Percentiles rank a stretch among this genome's conserved stretches.
Evolutionary conservation across 2,888 invertebrate species (phyloP).

Genomic region (Bombyx huttoni): DNA sequence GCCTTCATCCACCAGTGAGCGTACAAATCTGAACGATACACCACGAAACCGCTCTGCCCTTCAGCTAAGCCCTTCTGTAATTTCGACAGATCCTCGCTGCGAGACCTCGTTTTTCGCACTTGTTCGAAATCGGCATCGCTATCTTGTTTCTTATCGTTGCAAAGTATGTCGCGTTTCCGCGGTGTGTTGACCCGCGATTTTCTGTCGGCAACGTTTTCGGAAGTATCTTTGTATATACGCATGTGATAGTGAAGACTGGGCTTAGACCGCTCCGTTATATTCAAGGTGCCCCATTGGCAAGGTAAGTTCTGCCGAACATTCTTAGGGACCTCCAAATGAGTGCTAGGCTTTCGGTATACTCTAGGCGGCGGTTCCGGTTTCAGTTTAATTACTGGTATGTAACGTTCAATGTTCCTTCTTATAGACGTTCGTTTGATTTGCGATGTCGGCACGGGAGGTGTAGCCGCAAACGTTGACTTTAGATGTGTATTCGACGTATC

Average conservation of each 20-base stretch:
- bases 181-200: slow-evolving; percentile 38
- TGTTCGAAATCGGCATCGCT: slow-evolving; percentile 20
- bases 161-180: slow-evolving; percentile 45
- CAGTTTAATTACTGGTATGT: slow-evolving; percentile 50
- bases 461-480: slow-evolving; percentile 60
- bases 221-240: slow-evolving; percentile 58
- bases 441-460: slow-evolving; percentile 53
- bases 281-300: slow-evolving; percentile 63
- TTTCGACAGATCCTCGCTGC: slow-evolving; percentile 63
- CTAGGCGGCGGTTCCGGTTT: slow-evolving; percentile 64
- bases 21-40: slow-evolving; percentile 88
- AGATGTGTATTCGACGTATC: slow-evolving; percentile 66
- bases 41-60: slow-evolving; percentile 59
- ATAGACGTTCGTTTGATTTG: slow-evolving; percentile 67
- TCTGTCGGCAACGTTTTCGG: slow-evolving; percentile 24
- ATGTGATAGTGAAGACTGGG: slow-evolving; percentile 67
- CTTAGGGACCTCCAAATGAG: slow-evolving; percentile 57
- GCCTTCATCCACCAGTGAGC: slow-evolving; percentile 96
- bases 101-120: slow-evolving; percentile 49
- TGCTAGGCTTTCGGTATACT: slow-evolving; percentile 57
- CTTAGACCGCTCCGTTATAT: slow-evolving; percentile 59
- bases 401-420: slow-evolving; percentile 49
- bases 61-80: slow-evolving; percentile 51
- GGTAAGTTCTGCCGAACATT: slow-evolving; percentile 55
- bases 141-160: slow-evolving; percentile 29